Evolutionary conservation across 2,113 vertebrate genomes (phyloP), one percentile per base, ranked within the genome.

Genomic region (Brachyistius frenatus): DNA sequence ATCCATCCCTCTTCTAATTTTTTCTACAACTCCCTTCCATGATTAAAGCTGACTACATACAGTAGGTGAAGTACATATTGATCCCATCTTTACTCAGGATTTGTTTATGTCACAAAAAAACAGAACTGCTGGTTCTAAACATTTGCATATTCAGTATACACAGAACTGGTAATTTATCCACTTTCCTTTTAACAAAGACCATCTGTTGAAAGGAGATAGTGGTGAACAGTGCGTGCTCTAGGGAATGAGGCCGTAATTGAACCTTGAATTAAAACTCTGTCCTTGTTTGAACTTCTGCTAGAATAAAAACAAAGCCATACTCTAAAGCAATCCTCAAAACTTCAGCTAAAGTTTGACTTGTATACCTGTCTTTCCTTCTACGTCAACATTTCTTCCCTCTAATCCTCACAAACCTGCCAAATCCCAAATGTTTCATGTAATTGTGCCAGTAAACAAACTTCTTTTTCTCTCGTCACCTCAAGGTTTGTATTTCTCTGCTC

Each of bases 201-300:
- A 76, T 65, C 47, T 80, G 74, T 60, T 78, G 44, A 77, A 76
- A 83, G 7, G 1, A 61, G 64, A 85, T 52, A 64, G 41, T 16
- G 31, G 16, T 60, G 16, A 76, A 33, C 54, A 69, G 37, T 32
- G 5, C 16, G 49, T 23, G 54, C 50, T 35, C 30, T 16, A 7
- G 57, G 16, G 5, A 65, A 16, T 39, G 23, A 77, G 53, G 23
- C 10, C 10, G 61, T 50, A 41, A 6, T 62, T 66, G 65, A 68
- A 54, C 55, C 23, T 46, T 23, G 30, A 70, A 64, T 73, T 10
- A 41, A 52, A 66, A 58, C 16, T 37, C 39, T 74, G 35, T 50
- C 10, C 30, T 62, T 37, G 58, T n/a, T 41, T 68, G n/a, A 76
- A 55, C 44, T 75, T 67, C 56, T 49, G 33, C 44, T 47, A 23